Percentiles rank a stretch among this genome's conserved stretches.
Evolutionary conservation across 1,140 invertebrate genomes (phyloP).

Genomic region (Oscheius sp.): DNA sequence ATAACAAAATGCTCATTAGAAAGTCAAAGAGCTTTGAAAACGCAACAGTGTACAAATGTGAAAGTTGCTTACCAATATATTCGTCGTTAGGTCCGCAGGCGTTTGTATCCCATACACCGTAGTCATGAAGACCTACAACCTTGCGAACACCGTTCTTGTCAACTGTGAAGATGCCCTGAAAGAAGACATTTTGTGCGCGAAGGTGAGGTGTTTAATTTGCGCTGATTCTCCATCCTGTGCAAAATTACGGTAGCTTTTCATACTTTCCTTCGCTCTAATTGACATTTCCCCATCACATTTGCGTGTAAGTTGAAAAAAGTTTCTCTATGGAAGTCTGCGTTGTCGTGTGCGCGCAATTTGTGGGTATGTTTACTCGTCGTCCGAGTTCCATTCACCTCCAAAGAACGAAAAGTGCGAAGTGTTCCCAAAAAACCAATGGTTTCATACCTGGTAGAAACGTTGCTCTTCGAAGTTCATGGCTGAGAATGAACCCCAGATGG

Average conservation of each 20-base stretch:
- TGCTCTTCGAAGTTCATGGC: constrained; percentile 61
- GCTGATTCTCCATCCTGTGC: too few species aligned
- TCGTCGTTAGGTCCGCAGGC: constrained; percentile 58
- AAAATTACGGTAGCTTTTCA: neutral
- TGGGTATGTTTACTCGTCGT: neutral
- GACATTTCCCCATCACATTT: neutral
- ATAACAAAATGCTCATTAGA: neutral
- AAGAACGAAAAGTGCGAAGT: neutral
- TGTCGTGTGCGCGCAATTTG: neutral
- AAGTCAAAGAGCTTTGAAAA: neutral
- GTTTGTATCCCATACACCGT: constrained; percentile 57
- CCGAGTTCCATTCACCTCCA: neutral
- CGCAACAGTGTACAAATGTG: neutral
- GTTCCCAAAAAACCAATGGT: neutral
- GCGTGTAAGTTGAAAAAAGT: too few species aligned
- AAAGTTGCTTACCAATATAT: constrained; percentile 51
- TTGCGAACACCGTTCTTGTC: constrained; percentile 51
- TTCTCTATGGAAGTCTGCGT: too few species aligned
- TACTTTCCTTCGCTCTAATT: neutral
- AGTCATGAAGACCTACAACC: constrained; percentile 58
- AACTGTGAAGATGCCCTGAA: constrained; percentile 60
- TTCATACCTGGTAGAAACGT: constrained; percentile 52
- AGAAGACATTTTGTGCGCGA: neutral
- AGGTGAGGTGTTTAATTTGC: too few species aligned
- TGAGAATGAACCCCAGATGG: constrained; percentile 59